Evolutionary conservation across 2,888 invertebrate genomes (phyloP).

Genomic region (Galeruca laticollis): DNA sequence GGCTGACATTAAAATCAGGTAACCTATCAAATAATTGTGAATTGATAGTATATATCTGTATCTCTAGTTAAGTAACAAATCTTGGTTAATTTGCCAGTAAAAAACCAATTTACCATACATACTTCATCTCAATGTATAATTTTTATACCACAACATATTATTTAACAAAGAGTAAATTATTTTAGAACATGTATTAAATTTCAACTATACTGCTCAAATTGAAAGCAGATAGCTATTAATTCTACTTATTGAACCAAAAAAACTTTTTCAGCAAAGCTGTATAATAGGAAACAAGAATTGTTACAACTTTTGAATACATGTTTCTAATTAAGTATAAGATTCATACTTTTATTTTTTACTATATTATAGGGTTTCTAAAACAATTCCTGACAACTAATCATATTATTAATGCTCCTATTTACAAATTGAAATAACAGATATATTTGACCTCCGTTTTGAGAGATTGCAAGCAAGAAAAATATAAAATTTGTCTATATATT

Average conservation of each 20-base stretch:
- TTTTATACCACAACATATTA: neutral
- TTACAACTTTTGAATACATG: neutral
- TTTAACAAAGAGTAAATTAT: neutral
- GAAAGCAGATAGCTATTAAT: neutral
- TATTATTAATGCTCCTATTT: no score
- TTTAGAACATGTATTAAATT: neutral
- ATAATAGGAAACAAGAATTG: neutral
- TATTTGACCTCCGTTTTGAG: no score
- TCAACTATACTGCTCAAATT: neutral
- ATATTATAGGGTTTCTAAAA: no score
- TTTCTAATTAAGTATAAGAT: neutral
- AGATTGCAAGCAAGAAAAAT: no score
- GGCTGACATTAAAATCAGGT: slow-evolving; percentile 55
- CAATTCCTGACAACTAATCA: no score
- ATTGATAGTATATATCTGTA: neutral
- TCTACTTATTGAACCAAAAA: neutral
- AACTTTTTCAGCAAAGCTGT: neutral
- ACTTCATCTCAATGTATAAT: neutral
- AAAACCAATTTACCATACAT: neutral
- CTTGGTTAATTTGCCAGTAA: neutral
- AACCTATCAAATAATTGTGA: slow-evolving; percentile 51
- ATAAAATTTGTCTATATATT: no score
- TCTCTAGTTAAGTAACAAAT: neutral
- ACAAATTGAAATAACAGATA: no score
- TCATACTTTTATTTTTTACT: no score